Conservation (phyloP, 2,888 invertebrate genomes). For the Melanophora roralis region DNA sequence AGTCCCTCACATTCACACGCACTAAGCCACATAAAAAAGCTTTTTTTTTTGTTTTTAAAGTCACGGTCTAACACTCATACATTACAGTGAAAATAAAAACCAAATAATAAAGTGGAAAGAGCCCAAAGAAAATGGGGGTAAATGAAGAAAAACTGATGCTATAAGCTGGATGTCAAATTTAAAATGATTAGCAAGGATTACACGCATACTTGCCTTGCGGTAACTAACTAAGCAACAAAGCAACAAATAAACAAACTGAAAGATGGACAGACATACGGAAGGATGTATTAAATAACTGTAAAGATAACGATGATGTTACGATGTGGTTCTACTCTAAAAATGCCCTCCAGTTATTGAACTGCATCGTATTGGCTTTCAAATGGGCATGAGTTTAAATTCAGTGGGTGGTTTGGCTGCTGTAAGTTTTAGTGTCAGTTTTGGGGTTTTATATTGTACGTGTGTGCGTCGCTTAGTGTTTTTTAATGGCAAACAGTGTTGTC, state of each 20-base stretch:
- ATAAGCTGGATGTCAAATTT: slow-evolving; percentile 63
- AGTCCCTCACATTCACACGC: neutral
- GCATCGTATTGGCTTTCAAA: slow-evolving; percentile 53
- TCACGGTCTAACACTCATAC: neutral
- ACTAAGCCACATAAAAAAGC: too few species aligned
- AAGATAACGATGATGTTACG: slow-evolving; percentile 31
- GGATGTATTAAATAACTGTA: neutral
- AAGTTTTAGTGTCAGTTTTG: neutral
- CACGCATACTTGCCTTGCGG: slow-evolving; percentile 64
- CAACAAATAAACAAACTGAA: slow-evolving; percentile 20
- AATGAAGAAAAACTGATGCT: slow-evolving; percentile 24
- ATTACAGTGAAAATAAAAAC: too few species aligned
- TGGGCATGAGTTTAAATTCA: neutral
- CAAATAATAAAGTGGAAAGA: neutral
- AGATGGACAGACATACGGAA: neutral
- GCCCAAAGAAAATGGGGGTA: neutral
- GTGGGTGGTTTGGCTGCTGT: slow-evolving; percentile 4
- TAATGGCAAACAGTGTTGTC: slow-evolving; percentile 25
- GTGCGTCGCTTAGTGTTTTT: neutral
- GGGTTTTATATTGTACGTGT: neutral
- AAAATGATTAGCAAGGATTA: slow-evolving; percentile 67
- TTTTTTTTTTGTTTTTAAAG: slow-evolving; percentile 16
- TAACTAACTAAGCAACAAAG: slow-evolving; percentile 30
- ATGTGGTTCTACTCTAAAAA: slow-evolving; percentile 9
- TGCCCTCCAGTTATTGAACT: slow-evolving; percentile 53